Evolutionary conservation across 2,113 vertebrate species (phyloP).

Genomic region (Bos indicus): DNA sequence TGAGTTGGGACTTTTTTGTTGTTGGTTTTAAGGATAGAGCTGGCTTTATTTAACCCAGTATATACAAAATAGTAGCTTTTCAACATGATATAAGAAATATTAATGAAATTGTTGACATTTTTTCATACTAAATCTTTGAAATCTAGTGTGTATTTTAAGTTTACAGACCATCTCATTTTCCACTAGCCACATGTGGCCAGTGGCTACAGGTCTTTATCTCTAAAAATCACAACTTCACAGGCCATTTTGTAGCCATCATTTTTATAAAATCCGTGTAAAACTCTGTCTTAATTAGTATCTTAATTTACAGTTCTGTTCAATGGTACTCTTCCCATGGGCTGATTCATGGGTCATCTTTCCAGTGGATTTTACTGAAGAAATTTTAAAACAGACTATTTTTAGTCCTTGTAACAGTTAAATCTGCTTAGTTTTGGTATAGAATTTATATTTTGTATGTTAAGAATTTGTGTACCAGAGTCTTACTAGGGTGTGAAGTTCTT

Average conservation of each 20-base stretch:
- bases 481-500: neutral
- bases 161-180: neutral
- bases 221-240: constrained; percentile 1
- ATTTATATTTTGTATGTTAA: neutral
- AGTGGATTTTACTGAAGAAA: constrained; percentile 12
- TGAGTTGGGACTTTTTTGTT: neutral
- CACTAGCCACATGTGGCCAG: neutral
- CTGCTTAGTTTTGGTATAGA: neutral
- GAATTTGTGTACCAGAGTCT: neutral
- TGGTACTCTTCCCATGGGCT: neutral
- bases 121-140: neutral
- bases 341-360: constrained; percentile 8
- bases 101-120: neutral
- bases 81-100: neutral
- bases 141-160: neutral
- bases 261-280: constrained; percentile 33
- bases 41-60: neutral
- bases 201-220: neutral
- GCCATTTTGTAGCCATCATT: neutral
- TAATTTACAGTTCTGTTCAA: constrained; percentile 11
- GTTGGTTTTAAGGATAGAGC: neutral
- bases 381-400: neutral
- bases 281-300: neutral
- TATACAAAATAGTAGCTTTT: constrained; percentile 8
- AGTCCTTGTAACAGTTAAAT: neutral